Evolutionary conservation across 2,888 invertebrate genomes (phyloP).

Genomic region (Thumatha senex): DNA sequence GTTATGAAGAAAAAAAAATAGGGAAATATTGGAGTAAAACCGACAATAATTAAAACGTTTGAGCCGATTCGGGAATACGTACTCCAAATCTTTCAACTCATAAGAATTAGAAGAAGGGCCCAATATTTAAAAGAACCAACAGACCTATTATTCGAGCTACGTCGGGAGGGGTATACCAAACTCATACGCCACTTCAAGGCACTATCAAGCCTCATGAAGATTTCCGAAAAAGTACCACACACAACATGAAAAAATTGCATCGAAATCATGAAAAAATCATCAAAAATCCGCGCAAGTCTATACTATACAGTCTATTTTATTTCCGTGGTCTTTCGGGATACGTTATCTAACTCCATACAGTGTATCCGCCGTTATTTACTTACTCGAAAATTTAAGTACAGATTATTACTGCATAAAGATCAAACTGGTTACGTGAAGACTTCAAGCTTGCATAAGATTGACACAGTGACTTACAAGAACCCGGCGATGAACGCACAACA

Average conservation of each 20-base stretch:
- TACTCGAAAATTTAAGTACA: constrained; percentile 40
- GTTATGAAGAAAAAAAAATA: constrained; percentile 27
- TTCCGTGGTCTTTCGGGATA: constrained; percentile 78
- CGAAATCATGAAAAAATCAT: constrained; percentile 72
- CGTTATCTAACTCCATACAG: constrained; percentile 50
- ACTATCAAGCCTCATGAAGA: constrained; percentile 69
- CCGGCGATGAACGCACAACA: no score
- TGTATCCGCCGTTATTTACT: constrained; percentile 34
- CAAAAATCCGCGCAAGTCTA: constrained; percentile 80
- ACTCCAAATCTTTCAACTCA: constrained; percentile 22
- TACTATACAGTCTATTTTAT: constrained; percentile 76
- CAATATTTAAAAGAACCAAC: constrained; percentile 13
- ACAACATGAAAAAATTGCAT: constrained; percentile 74
- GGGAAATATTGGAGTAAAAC: constrained; percentile 23
- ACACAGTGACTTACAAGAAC: background rate
- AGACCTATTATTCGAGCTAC: constrained; percentile 34
- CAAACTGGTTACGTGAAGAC: background rate
- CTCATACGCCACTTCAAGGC: constrained; percentile 68
- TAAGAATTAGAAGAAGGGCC: constrained; percentile 26
- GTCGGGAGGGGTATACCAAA: constrained; percentile 51
- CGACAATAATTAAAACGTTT: constrained; percentile 20
- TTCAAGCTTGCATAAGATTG: background rate
- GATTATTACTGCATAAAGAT: constrained; percentile 7
- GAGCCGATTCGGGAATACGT: constrained; percentile 25
- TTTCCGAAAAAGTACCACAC: constrained; percentile 61